A percentile compares a stretch with the other conserved stretches of the same genome.
phyloP scores from a whole-genome alignment of 2,797 vertebrate species.

The Girardinus metallicus region DNA sequence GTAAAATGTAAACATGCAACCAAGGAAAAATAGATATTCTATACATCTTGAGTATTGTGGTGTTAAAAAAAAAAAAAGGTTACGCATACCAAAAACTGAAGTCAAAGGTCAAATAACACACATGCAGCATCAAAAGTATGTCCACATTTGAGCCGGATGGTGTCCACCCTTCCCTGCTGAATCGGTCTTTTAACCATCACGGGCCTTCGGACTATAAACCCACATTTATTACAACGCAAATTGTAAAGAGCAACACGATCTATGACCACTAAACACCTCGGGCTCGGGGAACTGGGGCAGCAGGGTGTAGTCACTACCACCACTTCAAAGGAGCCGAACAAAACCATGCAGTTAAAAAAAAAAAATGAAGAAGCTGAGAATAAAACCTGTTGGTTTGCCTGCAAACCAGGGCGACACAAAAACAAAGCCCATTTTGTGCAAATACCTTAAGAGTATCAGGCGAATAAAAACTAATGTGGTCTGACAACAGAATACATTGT shows the following conservation, averaged over 20 bases:
- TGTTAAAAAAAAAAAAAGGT: neutral
- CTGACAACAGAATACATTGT: neutral
- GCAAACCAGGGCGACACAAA: constrained; percentile 3
- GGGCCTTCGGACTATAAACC: neutral
- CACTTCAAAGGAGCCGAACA: constrained; percentile 48
- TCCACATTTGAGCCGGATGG: neutral
- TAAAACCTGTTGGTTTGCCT: constrained; percentile 27
- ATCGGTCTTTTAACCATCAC: neutral
- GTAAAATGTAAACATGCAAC: neutral
- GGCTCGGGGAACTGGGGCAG: constrained; percentile 18
- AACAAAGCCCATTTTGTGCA: neutral
- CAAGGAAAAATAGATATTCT: neutral
- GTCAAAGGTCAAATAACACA: neutral
- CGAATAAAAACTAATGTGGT: constrained; percentile 1
- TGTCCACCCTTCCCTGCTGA: neutral
- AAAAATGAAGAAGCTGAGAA: constrained; percentile 25
- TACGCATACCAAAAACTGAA: neutral
- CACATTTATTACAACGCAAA: neutral
- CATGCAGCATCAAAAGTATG: neutral
- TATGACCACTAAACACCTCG: constrained; percentile 30
- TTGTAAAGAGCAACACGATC: constrained; percentile 9
- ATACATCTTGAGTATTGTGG: neutral
- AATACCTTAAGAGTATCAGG: neutral
- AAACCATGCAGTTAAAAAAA: constrained; percentile 29
- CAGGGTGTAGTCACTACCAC: constrained; percentile 49